Conservation (phyloP, 2,113 vertebrate genomes). For the Panthera leo region DNA sequence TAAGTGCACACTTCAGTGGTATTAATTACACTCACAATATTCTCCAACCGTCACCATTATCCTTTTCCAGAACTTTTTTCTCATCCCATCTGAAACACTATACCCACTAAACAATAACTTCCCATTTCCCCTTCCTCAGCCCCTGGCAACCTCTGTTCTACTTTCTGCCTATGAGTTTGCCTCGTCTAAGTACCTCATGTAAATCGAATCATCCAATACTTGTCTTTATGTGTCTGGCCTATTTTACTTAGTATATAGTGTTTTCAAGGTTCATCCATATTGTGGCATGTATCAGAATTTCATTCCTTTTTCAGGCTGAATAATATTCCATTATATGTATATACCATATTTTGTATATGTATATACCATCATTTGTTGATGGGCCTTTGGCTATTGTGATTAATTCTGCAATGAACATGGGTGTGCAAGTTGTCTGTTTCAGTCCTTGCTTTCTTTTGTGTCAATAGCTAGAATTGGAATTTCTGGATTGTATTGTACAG, state of each 20-base stretch:
- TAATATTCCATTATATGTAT: neutral
- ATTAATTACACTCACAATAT: neutral
- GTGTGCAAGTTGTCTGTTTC: neutral
- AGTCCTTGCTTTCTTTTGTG: neutral
- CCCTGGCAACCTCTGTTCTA: neutral
- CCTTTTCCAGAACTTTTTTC: neutral
- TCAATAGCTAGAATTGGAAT: neutral
- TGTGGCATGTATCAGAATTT: neutral
- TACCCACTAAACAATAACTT: neutral
- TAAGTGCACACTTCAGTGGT: neutral
- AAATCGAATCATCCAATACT: neutral
- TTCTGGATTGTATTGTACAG: neutral
- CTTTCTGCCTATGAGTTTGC: neutral
- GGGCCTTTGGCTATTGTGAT: neutral
- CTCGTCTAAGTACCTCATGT: neutral
- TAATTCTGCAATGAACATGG: neutral
- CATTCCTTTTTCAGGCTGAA: neutral
- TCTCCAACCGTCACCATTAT: neutral
- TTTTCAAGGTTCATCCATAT: neutral
- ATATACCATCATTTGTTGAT: neutral
- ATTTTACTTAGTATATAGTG: neutral
- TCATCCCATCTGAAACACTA: neutral
- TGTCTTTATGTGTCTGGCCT: neutral
- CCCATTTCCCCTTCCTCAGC: neutral
- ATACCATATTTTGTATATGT: neutral